A percentile compares a stretch with the other conserved stretches of the same genome.
Conservation (phyloP, 2,888 invertebrate species). For the Acrobasis consociella region DNA sequence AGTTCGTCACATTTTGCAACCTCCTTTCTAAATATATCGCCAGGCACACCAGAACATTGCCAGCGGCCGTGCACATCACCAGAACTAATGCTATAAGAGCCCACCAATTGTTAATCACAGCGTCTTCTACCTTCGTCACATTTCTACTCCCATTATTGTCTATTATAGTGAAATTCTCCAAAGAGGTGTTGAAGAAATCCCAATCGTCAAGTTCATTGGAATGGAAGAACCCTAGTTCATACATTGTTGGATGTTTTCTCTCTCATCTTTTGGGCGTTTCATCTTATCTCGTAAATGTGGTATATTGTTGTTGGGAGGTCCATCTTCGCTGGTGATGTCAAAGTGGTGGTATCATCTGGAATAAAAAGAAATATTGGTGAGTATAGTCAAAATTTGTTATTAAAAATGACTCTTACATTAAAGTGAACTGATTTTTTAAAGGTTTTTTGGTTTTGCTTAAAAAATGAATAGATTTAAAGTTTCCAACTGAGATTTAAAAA, state of each 20-base stretch:
- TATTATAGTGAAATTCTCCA: conserved; percentile 34
- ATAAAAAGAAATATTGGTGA: conserved; percentile 38
- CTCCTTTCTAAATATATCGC: conserved; percentile 96
- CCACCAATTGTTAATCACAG: conserved; percentile 88
- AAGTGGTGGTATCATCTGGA: conserved; percentile 52
- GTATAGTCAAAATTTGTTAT: too few relatives aligned
- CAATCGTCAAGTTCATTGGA: conserved; percentile 37
- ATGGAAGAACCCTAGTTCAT: conserved; percentile 53
- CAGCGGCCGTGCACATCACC: conserved; percentile 93
- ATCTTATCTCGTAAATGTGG: conserved; percentile 78
- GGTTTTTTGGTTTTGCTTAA: too few relatives aligned
- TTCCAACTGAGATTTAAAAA: too few relatives aligned
- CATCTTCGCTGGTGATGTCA: conserved; percentile 46
- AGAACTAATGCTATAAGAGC: conserved; percentile 89
- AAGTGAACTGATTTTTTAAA: too few relatives aligned
- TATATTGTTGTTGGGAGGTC: conserved; percentile 47
- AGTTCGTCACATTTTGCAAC: conserved; percentile 98
- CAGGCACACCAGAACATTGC: conserved; percentile 96
- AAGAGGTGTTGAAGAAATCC: conserved; percentile 44
- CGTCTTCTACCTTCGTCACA: conserved; percentile 41
- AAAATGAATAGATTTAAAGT: too few relatives aligned
- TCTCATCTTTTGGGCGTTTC: conserved; percentile 56
- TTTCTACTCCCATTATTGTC: conserved; percentile 48
- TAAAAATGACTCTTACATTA: too few relatives aligned
- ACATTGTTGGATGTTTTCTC: conserved; percentile 58